Evolutionary conservation across 1,140 invertebrate genomes (phyloP).

Genomic region (Papilio xuthus): DNA sequence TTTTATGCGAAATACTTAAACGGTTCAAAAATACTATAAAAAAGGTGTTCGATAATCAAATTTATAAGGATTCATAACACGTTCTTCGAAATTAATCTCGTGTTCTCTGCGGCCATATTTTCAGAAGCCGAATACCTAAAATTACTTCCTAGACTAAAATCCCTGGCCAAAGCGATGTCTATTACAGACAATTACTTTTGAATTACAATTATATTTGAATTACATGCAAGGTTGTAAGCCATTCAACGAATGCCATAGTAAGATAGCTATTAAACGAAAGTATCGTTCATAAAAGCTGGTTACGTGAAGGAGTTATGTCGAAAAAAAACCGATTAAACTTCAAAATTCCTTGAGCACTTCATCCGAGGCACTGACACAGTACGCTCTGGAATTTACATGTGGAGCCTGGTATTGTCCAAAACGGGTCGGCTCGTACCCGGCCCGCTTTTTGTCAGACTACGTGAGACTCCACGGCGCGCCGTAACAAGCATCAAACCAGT

Average conservation of each 20-base stretch:
- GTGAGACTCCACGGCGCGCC: slow-evolving; percentile 76
- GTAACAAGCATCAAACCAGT: slow-evolving; percentile 77
- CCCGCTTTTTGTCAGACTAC: slow-evolving; percentile 74
- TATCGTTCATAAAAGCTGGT: neutral
- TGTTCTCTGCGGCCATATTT: neutral
- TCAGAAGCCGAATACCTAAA: neutral
- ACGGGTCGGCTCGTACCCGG: slow-evolving; percentile 65
- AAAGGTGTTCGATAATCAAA: neutral
- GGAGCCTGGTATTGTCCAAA: slow-evolving; percentile 69
- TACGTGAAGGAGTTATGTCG: neutral
- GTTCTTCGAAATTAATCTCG: neutral
- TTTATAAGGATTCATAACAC: neutral
- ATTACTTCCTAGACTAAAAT: neutral
- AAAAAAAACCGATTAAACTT: neutral
- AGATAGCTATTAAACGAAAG: neutral
- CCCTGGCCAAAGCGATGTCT: neutral
- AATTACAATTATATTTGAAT: slow-evolving; percentile 1
- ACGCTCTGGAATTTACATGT: slow-evolving; percentile 74
- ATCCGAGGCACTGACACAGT: slow-evolving; percentile 53
- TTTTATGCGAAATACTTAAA: slow-evolving; percentile 44
- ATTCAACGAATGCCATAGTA: neutral
- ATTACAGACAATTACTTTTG: neutral
- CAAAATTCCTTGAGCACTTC: slow-evolving; percentile 49
- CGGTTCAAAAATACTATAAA: neutral
- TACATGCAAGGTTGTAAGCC: neutral